These are phyloP conservation scores for Actinia tenebrosa DNA, from an alignment of 64 coral and sea anemone species.

Conservation along the genomic window DNA sequence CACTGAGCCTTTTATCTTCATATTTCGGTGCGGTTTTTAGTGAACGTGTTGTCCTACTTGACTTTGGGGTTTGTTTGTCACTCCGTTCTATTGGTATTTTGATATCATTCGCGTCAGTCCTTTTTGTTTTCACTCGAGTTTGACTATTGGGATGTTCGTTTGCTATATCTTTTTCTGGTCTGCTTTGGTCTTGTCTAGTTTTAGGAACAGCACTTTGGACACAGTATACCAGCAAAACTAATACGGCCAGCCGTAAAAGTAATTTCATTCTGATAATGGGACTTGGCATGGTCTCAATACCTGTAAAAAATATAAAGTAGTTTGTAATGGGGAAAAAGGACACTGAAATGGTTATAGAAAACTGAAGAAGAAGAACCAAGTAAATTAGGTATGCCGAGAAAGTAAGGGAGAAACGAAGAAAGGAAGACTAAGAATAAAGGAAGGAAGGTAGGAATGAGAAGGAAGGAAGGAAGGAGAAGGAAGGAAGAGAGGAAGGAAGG, in stretches of 20 bases:
- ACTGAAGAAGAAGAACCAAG: too few species aligned
- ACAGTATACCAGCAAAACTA: conserved; percentile 2
- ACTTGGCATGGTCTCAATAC: neutral
- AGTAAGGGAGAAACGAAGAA: too few species aligned
- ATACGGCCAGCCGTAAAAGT: neutral
- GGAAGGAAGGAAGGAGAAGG: too few species aligned
- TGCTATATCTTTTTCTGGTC: neutral
- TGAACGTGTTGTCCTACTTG: neutral
- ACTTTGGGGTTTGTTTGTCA: neutral
- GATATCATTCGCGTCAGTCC: neutral
- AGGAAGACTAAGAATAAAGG: too few species aligned
- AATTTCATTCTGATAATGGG: neutral
- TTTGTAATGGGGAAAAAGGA: too few species aligned
- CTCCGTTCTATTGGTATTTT: neutral
- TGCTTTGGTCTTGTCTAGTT: neutral
- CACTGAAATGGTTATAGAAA: too few species aligned
- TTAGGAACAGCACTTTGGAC: neutral
- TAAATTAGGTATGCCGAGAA: too few species aligned
- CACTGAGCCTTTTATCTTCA: neutral
- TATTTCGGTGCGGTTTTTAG: neutral
- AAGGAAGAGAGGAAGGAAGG: too few species aligned
- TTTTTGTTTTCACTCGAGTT: neutral
- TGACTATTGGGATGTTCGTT: neutral
- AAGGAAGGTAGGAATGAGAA: too few species aligned
- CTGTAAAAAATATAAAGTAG: neutral